Evolutionary conservation across 2,888 invertebrate species (phyloP), one percentile per base, ranked within the genome.

Genomic region (Cerastoderma edule): DNA sequence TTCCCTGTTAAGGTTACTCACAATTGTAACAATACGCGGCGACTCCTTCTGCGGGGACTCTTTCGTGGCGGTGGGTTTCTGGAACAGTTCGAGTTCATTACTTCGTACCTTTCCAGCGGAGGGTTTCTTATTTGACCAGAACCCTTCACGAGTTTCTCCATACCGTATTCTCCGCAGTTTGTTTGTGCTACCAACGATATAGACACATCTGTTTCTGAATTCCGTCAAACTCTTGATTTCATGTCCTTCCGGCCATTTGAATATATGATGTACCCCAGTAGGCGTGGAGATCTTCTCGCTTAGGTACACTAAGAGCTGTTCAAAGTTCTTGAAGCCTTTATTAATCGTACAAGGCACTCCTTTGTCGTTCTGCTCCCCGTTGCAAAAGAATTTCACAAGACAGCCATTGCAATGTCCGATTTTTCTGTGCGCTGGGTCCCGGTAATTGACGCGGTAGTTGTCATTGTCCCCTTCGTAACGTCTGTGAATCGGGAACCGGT

Each of bases 1-100:
- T 48, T 97, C 96, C 92, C 97, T 97, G 93, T 97, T 96, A 94
- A 96, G 95, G 93, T 97, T 97, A 93, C 98, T 98, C 91, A 98
- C 96, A 91, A 98, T 97, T 86, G 98, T 95, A 92, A 98, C 81
- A 10, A 91, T 74, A n/a, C 76, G 53, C 10, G 83, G 97, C 96
- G 86, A 97, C 94, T 64, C 97, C 96, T 57, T 90, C 87, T 64
- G 88, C 71, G 77, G 75, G 2, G 76, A 72, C 24, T 73, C 76
- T 24, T 75, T 78, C 4, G 80, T 82, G 4, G 83, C 74, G 0
- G 46, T n/a, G 1, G 79, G 67, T 28, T 71, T 63, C 64, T 82
- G 69, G 68, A 86, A 88, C 35, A 90, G 75, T 22, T 83, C 82
- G n/a, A 78, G 44, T 30, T 91, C 90, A 13, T 83, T 73, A 19